Evolutionary conservation across 2,797 vertebrate genomes (phyloP).

Genomic region (Smutsia temminckii): DNA sequence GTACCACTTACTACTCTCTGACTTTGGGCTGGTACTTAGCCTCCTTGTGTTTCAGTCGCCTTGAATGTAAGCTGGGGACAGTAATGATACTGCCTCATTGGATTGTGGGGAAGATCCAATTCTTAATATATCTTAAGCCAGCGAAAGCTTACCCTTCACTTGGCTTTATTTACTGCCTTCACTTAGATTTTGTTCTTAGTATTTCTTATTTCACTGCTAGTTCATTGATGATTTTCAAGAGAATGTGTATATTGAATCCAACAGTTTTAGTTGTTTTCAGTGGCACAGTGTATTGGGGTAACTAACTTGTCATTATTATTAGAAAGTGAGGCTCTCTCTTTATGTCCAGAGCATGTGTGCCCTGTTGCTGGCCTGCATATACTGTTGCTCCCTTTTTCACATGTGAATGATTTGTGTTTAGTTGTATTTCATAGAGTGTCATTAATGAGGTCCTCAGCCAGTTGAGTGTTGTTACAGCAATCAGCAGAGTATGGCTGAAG

Average conservation of each 20-base stretch:
- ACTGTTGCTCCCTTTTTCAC: background rate
- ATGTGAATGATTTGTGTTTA: background rate
- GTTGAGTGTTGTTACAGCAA: background rate
- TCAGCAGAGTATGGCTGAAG: background rate
- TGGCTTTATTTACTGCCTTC: background rate
- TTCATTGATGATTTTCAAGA: background rate
- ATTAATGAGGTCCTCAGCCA: background rate
- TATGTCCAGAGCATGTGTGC: accelerated
- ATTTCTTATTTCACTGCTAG: background rate
- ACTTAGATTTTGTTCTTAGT: background rate
- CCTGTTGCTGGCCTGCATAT: background rate
- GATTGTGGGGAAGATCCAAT: background rate
- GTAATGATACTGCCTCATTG: background rate
- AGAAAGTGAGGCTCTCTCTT: background rate
- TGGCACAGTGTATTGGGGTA: background rate
- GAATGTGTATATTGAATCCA: background rate
- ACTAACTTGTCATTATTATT: background rate
- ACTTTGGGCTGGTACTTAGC: background rate
- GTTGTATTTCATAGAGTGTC: background rate
- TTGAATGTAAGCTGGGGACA: background rate
- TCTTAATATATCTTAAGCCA: background rate
- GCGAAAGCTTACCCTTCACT: background rate
- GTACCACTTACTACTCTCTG: background rate
- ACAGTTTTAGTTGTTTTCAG: background rate
- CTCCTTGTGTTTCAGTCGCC: background rate